Evolutionary conservation across 2,888 invertebrate genomes (phyloP).

Genomic region (Teinopalpus imperialis): DNA sequence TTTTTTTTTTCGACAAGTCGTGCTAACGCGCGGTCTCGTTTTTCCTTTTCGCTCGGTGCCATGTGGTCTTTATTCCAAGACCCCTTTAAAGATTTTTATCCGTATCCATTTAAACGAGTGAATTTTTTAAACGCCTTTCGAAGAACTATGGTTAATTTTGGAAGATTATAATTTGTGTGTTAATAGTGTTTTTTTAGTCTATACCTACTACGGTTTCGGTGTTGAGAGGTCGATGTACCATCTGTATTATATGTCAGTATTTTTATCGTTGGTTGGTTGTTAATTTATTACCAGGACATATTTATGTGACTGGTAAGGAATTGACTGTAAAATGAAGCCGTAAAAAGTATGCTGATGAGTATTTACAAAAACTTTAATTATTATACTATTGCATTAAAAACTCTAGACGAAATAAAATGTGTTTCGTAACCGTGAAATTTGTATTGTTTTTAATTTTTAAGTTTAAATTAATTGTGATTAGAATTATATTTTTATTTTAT

Average conservation of each 20-base stretch:
- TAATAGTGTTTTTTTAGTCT: slow-evolving; percentile 8
- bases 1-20: slow-evolving; percentile 32
- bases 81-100: slow-evolving; percentile 22
- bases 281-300: slow-evolving; percentile 21
- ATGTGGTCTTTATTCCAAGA: slow-evolving; percentile 30
- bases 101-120: slow-evolving; percentile 17
- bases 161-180: slow-evolving; percentile 24
- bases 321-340: slow-evolving; percentile 13
- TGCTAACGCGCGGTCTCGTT: slow-evolving; percentile 34
- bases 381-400: too few relatives aligned
- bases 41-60: slow-evolving; percentile 33
- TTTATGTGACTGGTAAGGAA: slow-evolving; percentile 21
- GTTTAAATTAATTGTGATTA: too few relatives aligned
- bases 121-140: slow-evolving; percentile 22
- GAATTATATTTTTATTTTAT: too few relatives aligned
- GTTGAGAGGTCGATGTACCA: slow-evolving; percentile 15
- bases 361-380: slow-evolving; percentile 16
- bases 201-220: slow-evolving; percentile 9
- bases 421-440: too few relatives aligned
- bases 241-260: slow-evolving; percentile 3
- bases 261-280: slow-evolving; percentile 22
- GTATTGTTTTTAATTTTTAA: too few relatives aligned
- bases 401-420: too few relatives aligned
- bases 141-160: slow-evolving; percentile 20
- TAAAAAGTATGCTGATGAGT: slow-evolving; percentile 17